These are phyloP conservation scores for Paramacrobiotus metropolitanus DNA, from an alignment of 1,140 invertebrate species.

Conservation along the genomic window DNA sequence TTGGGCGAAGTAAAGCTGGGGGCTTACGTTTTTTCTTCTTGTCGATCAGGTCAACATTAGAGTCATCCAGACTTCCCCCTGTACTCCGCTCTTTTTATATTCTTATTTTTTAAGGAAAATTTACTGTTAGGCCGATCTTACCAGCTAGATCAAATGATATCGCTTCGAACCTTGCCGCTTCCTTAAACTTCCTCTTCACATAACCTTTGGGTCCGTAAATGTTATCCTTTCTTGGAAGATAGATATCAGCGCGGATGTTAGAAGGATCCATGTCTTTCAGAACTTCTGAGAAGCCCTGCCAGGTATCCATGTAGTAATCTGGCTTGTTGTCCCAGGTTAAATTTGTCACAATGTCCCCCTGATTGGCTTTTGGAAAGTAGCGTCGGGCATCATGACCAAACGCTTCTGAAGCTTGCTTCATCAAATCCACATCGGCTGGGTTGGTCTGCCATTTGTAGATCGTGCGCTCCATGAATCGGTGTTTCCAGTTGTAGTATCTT, in stretches of 20 bases:
- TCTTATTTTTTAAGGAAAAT: background rate
- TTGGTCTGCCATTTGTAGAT: background rate
- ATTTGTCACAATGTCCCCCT: background rate
- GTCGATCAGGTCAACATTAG: background rate
- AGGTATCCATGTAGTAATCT: background rate
- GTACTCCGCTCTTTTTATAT: background rate
- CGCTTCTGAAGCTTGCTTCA: background rate
- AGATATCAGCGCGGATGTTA: background rate
- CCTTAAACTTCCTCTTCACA: background rate
- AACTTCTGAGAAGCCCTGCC: background rate
- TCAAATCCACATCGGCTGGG: background rate
- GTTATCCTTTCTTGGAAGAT: background rate
- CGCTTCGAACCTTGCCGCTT: background rate
- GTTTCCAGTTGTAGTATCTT: background rate
- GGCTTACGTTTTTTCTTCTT: background rate
- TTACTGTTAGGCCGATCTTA: background rate
- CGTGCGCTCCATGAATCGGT: background rate
- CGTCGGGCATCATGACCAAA: background rate
- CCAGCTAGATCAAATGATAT: background rate
- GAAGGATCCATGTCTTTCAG: background rate
- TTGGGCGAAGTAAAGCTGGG: background rate
- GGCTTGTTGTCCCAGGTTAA: background rate
- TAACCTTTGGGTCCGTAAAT: background rate
- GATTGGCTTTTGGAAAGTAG: background rate
- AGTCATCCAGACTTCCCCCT: background rate